Evolutionary conservation across 1,140 invertebrate species (phyloP).

Genomic region (Camponotus floridanus): DNA sequence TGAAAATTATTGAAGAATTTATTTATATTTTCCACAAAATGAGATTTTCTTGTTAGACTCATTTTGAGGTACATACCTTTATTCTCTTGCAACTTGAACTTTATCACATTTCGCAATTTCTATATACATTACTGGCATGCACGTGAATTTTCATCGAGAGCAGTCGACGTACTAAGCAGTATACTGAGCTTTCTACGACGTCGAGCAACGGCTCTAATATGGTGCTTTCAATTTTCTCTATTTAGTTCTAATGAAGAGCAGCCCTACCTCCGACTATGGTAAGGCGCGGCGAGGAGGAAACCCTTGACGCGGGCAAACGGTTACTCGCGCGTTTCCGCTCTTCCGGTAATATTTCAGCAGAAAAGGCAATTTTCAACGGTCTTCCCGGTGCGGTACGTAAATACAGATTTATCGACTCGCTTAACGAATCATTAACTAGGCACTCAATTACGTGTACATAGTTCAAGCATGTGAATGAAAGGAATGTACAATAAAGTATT

Average conservation of each 20-base stretch:
- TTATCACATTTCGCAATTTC: constrained; percentile 42
- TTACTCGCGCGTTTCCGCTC: constrained; percentile 49
- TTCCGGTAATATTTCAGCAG: constrained; percentile 40
- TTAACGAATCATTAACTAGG: constrained; percentile 49
- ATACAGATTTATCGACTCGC: constrained; percentile 53
- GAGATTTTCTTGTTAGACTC: neutral
- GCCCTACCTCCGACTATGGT: constrained; percentile 59
- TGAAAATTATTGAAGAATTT: neutral
- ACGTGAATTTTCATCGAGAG: constrained; percentile 50
- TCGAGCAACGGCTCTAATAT: constrained; percentile 62
- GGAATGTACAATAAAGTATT: neutral
- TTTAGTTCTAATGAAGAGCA: constrained; percentile 82
- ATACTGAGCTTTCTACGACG: constrained; percentile 52
- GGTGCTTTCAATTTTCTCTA: constrained; percentile 83
- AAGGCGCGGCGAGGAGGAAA: constrained; percentile 70
- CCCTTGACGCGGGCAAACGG: constrained; percentile 68
- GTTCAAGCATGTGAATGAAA: neutral
- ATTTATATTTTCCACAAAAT: neutral
- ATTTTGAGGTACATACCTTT: neutral
- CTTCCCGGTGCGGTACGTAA: neutral
- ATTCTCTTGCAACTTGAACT: constrained; percentile 29
- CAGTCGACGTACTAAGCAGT: constrained; percentile 46
- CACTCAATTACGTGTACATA: constrained; percentile 30
- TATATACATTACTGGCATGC: constrained; percentile 15
- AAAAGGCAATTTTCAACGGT: constrained; percentile 59